These are phyloP conservation scores for Cheumatopsyche charites DNA, from an alignment of 1,140 invertebrate genomes.

Conservation along the genomic window DNA sequence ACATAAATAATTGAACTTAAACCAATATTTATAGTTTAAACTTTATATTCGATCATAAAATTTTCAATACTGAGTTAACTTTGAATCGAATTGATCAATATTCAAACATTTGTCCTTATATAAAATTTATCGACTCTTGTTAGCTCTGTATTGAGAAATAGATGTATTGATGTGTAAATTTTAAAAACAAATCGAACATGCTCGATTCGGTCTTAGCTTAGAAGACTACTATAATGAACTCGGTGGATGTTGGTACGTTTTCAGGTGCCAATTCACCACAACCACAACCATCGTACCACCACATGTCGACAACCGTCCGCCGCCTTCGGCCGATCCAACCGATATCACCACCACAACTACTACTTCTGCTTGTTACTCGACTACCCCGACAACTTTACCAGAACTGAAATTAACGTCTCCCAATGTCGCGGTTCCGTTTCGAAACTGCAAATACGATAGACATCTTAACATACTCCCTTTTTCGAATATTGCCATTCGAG, in stretches of 20 bases:
- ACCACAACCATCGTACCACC: slow-evolving; percentile 33
- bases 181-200: slow-evolving; percentile 12
- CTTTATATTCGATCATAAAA: no score
- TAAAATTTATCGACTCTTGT: neutral
- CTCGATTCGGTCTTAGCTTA: neutral
- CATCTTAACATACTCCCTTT: neutral
- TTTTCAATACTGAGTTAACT: slow-evolving; percentile 9
- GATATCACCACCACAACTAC: slow-evolving; percentile 38
- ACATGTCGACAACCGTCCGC: slow-evolving; percentile 38
- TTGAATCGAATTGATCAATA: no score
- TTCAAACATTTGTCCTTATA: no score
- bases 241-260: slow-evolving; percentile 39
- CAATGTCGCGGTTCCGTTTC: slow-evolving; percentile 6
- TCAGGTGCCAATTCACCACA: slow-evolving; percentile 38
- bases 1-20: no score
- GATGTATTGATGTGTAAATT: neutral
- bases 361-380: slow-evolving; percentile 37
- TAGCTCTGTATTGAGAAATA: slow-evolving; percentile 5
- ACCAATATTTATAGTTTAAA: no score
- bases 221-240: slow-evolving; percentile 32
- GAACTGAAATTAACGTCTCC: slow-evolving; percentile 25
- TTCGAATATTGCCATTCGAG: slow-evolving; percentile 18
- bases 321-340: slow-evolving; percentile 37
- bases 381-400: slow-evolving; percentile 25
- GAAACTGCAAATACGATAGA: slow-evolving; percentile 11